A percentile compares a stretch with the other conserved stretches of the same genome.
Evolutionary conservation across 2,888 invertebrate genomes (phyloP).

Genomic region (Tortricodes alternella): DNA sequence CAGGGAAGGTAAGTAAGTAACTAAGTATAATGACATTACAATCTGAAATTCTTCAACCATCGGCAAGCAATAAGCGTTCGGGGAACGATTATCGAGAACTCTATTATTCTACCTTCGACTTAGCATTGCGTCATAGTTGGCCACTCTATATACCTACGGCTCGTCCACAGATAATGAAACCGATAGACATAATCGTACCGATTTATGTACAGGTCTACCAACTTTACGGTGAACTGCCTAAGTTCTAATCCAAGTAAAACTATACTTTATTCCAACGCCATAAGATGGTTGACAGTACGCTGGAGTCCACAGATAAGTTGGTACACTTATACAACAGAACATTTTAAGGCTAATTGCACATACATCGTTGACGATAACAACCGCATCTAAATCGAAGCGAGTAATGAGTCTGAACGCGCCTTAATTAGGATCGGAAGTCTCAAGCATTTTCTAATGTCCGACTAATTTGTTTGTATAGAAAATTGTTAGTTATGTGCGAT

Average conservation of each 20-base stretch:
- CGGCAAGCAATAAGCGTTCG: slow-evolving; percentile 14
- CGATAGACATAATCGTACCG: slow-evolving; percentile 52
- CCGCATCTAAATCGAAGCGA: slow-evolving; percentile 62
- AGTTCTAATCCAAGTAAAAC: too few relatives aligned
- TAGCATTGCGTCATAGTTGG: slow-evolving; percentile 22
- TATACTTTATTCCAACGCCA: too few relatives aligned
- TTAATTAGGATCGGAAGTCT: slow-evolving; percentile 75
- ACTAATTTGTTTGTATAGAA: slow-evolving; percentile 68
- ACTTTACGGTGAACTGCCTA: too few relatives aligned
- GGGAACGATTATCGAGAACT: slow-evolving; percentile 14
- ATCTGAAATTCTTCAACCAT: slow-evolving; percentile 27
- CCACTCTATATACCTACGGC: slow-evolving; percentile 15
- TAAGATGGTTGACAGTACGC: too few relatives aligned
- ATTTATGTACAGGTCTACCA: slow-evolving; percentile 62
- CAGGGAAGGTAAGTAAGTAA: slow-evolving; percentile 8
- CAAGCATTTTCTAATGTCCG: slow-evolving; percentile 65
- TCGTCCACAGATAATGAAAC: slow-evolving; percentile 40
- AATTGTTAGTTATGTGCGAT: slow-evolving; percentile 29
- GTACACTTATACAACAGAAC: too few relatives aligned
- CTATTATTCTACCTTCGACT: slow-evolving; percentile 18
- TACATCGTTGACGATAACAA: slow-evolving; percentile 68
- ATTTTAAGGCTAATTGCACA: slow-evolving; percentile 71
- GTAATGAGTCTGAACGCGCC: slow-evolving; percentile 54
- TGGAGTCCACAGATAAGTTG: too few relatives aligned
- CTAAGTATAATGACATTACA: slow-evolving; percentile 28